Percentiles rank a stretch among this genome's conserved stretches.
phyloP scores from a whole-genome alignment of 1,140 invertebrate genomes.

The Ridgeia piscesae region DNA sequence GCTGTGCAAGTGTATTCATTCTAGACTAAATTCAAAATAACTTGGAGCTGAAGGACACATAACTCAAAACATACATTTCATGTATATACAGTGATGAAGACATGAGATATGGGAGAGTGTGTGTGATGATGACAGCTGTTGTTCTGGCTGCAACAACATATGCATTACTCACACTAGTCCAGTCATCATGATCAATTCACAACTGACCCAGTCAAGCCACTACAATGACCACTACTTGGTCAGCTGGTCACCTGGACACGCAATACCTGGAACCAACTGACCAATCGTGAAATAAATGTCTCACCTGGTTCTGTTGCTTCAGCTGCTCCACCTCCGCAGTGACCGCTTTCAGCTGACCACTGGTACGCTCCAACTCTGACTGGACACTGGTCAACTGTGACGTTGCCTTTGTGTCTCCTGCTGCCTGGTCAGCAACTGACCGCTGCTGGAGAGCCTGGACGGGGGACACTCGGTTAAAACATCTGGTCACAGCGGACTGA shows the following conservation, averaged over 20 bases:
- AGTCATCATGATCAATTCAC: not conserved
- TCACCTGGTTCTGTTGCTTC: not conserved
- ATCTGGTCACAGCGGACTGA: not conserved
- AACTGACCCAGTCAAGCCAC: not conserved
- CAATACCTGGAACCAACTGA: not conserved
- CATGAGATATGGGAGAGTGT: no score
- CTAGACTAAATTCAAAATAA: not conserved
- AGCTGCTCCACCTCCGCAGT: not conserved
- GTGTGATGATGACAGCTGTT: no score
- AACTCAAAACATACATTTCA: not conserved
- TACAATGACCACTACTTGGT: not conserved
- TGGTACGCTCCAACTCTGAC: not conserved
- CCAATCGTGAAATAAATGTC: not conserved
- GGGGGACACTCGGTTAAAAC: no score
- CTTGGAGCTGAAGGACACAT: not conserved
- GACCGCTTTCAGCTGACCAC: not conserved
- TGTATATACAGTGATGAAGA: no score
- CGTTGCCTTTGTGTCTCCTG: not conserved
- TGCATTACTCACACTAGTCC: no score
- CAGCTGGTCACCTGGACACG: not conserved
- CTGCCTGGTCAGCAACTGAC: not conserved
- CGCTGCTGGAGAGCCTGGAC: constrained; percentile 10
- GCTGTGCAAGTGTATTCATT: not conserved
- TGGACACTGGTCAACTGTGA: not conserved
- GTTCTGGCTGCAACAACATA: no score